Conservation (phyloP, 2,797 vertebrate species). For the Enteromius thamalakanensis region DNA sequence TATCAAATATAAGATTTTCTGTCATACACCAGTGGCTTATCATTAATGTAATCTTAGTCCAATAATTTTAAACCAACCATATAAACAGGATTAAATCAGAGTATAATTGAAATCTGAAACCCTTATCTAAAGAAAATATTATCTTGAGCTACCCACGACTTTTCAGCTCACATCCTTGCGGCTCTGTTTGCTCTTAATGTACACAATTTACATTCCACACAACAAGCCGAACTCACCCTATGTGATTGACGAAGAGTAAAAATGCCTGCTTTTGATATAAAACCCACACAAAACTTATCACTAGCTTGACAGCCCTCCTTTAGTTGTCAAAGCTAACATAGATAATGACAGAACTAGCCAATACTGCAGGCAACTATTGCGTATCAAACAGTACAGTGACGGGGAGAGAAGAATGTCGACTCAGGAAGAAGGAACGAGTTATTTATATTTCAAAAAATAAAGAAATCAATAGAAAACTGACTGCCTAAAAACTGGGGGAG, state of each 20-base stretch:
- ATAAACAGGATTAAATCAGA: conserved; percentile 9
- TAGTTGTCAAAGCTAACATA: conserved; percentile 5
- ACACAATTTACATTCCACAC: conserved; percentile 39
- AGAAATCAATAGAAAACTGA: conserved; percentile 69
- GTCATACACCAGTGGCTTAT: conserved; percentile 6
- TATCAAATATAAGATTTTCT: background rate
- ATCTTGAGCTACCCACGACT: background rate
- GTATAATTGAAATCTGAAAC: conserved; percentile 14
- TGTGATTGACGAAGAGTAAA: conserved; percentile 1
- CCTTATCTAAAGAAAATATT: conserved; percentile 49
- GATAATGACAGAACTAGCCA: background rate
- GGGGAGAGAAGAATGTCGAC: conserved; percentile 46
- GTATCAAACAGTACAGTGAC: conserved; percentile 42
- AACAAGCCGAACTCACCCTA: conserved; percentile 7
- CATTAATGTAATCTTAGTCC: conserved; percentile 2
- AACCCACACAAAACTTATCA: background rate
- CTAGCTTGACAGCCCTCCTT: background rate
- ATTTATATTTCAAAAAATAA: conserved; percentile 15
- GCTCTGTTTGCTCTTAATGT: conserved; percentile 11
- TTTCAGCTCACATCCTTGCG: background rate
- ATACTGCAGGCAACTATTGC: conserved; percentile 8
- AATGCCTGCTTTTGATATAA: background rate
- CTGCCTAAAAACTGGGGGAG: conserved; percentile 59
- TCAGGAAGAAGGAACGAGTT: conserved; percentile 50
- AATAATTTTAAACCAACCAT: background rate